A percentile compares a stretch with the other conserved stretches of the same genome.
phyloP scores from a whole-genome alignment of 2,888 invertebrate genomes.

The Meiosimyza decipiens region DNA sequence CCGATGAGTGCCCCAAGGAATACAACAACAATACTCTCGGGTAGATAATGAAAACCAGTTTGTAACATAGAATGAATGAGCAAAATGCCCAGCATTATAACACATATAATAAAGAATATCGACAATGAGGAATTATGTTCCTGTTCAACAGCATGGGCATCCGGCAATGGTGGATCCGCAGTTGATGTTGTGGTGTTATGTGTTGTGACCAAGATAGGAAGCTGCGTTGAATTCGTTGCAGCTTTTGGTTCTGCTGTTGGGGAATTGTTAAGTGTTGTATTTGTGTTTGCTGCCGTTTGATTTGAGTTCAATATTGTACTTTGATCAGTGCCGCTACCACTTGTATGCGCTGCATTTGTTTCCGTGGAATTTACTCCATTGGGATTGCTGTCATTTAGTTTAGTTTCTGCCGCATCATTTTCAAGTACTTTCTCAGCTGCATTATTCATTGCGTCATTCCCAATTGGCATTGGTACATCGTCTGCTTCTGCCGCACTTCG shows the following conservation, averaged over 20 bases:
- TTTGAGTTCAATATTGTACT: not conserved
- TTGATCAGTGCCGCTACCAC: not conserved
- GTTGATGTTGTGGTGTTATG: slow-evolving; percentile 69
- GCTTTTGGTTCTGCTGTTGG: slow-evolving; percentile 25
- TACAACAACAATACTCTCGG: slow-evolving; percentile 97
- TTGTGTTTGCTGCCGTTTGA: slow-evolving; percentile 34
- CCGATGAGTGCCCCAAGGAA: slow-evolving; percentile 95
- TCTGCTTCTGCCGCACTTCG: slow-evolving; percentile 15
- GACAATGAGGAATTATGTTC: slow-evolving; percentile 97
- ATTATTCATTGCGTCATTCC: slow-evolving; percentile 12
- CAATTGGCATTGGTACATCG: not conserved
- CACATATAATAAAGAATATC: slow-evolving; percentile 96
- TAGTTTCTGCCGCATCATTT: not conserved
- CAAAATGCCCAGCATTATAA: slow-evolving; percentile 92
- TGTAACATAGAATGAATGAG: slow-evolving; percentile 94
- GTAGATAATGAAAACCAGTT: slow-evolving; percentile 95
- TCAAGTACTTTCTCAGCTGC: slow-evolving; percentile 11
- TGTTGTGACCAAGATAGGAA: slow-evolving; percentile 36
- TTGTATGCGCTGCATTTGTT: not conserved
- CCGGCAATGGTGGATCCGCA: slow-evolving; percentile 84
- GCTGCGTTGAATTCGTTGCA: slow-evolving; percentile 16
- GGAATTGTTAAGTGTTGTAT: slow-evolving; percentile 29
- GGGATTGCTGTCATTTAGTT: slow-evolving; percentile 3
- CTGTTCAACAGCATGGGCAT: slow-evolving; percentile 91
- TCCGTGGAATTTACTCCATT: slow-evolving; percentile 21